Base-by-base conservation (phyloP, 1,140 invertebrate species). In the Panagrolaimus sp. region DNA sequence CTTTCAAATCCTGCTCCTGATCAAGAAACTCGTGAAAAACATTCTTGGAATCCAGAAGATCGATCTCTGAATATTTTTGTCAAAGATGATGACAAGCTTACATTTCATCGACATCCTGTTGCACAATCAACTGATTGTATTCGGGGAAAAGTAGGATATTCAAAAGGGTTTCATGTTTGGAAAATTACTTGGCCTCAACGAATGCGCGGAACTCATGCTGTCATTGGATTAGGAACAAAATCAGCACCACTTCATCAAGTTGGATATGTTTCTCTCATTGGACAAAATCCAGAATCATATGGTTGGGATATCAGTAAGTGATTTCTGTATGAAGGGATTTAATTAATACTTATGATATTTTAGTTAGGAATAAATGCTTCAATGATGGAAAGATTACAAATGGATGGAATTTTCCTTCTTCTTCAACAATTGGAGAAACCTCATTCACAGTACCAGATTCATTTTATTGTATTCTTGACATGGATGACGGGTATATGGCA, bases 111-210 rank as follows among this genome's bases (percentile, higher is more conserved):
- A 86, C 97, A 98, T 86, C 95, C 96, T 43, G 91, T 98, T 32
- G 95, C 96, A 38, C 96, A 98, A 86, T 96, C 93, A 86, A 98
- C 96, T 67, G 96, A 98, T 87, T 94, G 91, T 43, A 91, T 93
- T 17, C 66, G 77, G 38, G 73, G 79, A 44, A 83, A 70, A 63
- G 47, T 67, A 74, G 91, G 96, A 0, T 97, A 97, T 82, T 87
- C 89, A 73, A 89, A 90, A 82, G 96, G 95, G 6, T 88, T 94
- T 73, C 95, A 98, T 87, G 91, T 93, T 4, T 98, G 94, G 94
- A 94, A 98, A 86, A 90, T 98, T 0, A 93, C 95, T 83, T 98
- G 95, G 95, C 95, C 96, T 24, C 92, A 91, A 76, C 87, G 93
- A 82, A 94, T 98, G 86, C 88, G 96, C 71, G 95, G 96, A 66